These are phyloP conservation scores for Dasyprocta punctata DNA, from an alignment of 2,113 vertebrate species.

Conservation along the genomic window DNA sequence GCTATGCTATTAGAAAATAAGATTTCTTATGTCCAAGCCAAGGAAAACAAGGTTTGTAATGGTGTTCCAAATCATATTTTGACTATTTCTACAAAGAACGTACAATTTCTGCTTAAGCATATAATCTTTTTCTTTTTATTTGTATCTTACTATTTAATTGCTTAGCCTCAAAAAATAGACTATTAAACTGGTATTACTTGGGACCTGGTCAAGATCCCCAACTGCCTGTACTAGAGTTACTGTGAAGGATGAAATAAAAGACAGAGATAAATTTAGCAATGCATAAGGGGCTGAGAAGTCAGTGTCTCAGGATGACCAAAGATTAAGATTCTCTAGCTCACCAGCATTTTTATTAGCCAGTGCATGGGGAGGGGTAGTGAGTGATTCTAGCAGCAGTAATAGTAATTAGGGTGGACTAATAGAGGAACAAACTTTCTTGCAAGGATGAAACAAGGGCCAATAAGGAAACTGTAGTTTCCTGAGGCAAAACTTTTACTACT, in stretches of 20 bases:
- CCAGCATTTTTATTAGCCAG: not conserved
- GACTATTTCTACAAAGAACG: not conserved
- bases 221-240: not conserved
- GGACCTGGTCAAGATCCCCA: not conserved
- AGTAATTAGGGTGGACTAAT: not conserved
- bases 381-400: not conserved
- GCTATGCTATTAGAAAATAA: not conserved
- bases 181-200: not conserved
- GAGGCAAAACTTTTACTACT: not conserved
- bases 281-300: not conserved
- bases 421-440: not conserved
- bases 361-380: not conserved
- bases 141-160: not conserved
- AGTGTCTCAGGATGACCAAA: not conserved
- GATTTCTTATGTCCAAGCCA: not conserved
- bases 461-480: not conserved
- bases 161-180: not conserved
- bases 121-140: not conserved
- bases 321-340: not conserved
- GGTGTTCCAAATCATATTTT: not conserved
- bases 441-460: not conserved
- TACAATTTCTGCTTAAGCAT: not conserved
- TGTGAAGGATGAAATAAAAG: not conserved
- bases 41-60: not conserved
- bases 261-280: not conserved